Conservation (phyloP, 2,113 vertebrate species). For the Leucopsar rothschildi region DNA sequence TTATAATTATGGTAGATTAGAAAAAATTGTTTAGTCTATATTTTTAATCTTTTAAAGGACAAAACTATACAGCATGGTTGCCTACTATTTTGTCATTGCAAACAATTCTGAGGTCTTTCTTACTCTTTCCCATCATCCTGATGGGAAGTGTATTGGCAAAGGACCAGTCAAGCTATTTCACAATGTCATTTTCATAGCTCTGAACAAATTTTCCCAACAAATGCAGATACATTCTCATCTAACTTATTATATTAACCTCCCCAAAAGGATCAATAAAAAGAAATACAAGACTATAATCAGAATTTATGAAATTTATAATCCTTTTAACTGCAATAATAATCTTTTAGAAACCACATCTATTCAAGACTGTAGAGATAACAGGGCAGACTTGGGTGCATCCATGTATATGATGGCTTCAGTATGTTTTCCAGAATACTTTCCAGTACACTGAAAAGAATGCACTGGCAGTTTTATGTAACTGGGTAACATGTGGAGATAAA, state of each 20-base stretch:
- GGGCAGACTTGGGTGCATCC: background rate
- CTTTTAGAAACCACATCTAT: slow-evolving; percentile 14
- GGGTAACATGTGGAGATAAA: background rate
- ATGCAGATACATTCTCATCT: background rate
- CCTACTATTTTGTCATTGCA: background rate
- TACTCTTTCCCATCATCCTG: background rate
- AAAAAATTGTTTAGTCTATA: background rate
- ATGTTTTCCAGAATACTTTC: background rate
- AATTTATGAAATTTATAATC: slow-evolving; percentile 53
- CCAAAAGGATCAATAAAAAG: slow-evolving; percentile 38
- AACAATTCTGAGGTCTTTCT: background rate
- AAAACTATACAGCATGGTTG: background rate
- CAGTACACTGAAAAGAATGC: background rate
- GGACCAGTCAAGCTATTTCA: slow-evolving; percentile 40
- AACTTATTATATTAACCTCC: slow-evolving; percentile 46
- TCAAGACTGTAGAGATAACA: background rate
- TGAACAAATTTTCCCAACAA: slow-evolving; percentile 31
- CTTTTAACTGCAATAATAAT: slow-evolving; percentile 13
- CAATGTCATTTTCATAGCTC: slow-evolving; percentile 33
- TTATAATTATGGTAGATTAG: background rate
- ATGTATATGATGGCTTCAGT: background rate
- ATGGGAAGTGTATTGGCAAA: slow-evolving; percentile 47
- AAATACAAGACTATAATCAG: slow-evolving; percentile 36
- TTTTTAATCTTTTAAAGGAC: background rate
- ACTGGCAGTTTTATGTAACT: background rate